Evolutionary conservation across 2,113 vertebrate genomes (phyloP).

Genomic region (Sciurus niger): DNA sequence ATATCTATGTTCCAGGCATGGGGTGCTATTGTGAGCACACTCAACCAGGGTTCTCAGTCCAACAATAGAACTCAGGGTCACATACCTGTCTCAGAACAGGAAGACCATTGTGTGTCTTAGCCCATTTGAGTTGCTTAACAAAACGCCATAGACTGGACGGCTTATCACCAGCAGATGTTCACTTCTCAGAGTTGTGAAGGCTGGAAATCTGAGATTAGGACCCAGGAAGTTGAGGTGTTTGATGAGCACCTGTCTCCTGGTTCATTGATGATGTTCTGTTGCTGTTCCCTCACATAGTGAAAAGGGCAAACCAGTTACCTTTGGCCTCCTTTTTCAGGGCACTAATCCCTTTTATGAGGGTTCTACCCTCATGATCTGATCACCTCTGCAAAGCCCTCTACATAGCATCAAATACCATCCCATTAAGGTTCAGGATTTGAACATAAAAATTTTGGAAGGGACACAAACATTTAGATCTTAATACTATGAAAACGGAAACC

Average conservation of each 20-base stretch:
- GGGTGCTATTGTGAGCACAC: neutral
- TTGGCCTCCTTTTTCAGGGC: neutral
- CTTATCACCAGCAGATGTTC: neutral
- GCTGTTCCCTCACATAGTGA: neutral
- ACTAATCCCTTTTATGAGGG: neutral
- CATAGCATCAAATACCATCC: neutral
- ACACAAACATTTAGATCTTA: neutral
- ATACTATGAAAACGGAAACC: neutral
- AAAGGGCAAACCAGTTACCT: neutral
- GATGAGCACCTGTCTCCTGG: neutral
- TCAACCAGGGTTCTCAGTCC: neutral
- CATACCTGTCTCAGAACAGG: neutral
- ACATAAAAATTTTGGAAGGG: neutral
- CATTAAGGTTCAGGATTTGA: neutral
- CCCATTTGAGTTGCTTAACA: neutral
- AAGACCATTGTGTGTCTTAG: neutral
- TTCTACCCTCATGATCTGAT: neutral
- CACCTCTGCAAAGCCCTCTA: neutral
- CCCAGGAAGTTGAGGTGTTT: neutral
- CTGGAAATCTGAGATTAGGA: neutral
- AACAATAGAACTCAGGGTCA: rapidly evolving
- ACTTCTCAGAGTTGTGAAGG: neutral
- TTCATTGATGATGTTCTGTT: neutral
- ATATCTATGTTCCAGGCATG: neutral
- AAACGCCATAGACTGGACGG: neutral